phyloP scores from a whole-genome alignment of 2,888 invertebrate species.

The Neuroscelio doddi region DNA sequence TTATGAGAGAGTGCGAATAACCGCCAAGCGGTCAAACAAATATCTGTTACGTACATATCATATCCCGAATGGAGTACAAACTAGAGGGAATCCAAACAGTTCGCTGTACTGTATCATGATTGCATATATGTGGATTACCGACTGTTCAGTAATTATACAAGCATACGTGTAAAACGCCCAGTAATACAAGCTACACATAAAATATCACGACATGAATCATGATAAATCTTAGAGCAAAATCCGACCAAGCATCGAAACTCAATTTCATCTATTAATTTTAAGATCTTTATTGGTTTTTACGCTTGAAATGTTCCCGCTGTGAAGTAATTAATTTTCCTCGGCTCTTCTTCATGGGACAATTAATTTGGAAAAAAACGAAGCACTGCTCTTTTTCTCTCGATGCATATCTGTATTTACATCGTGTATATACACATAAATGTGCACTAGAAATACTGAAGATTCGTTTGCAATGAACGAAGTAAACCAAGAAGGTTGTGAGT shows the following conservation, averaged over 20 bases:
- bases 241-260: background rate
- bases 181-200: slow-evolving; percentile 26
- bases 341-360: background rate
- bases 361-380: background rate
- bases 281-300: slow-evolving; percentile 1
- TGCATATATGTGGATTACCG: slow-evolving; percentile 67
- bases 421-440: background rate
- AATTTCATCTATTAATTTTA: background rate
- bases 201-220: slow-evolving; percentile 26
- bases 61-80: slow-evolving; percentile 25
- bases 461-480: too few species aligned
- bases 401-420: background rate
- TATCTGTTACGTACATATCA: slow-evolving; percentile 51
- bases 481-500: too few species aligned
- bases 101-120: slow-evolving; percentile 66
- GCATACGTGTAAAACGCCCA: slow-evolving; percentile 59
- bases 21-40: slow-evolving; percentile 49
- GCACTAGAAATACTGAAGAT: too few species aligned
- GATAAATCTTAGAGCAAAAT: slow-evolving; percentile 8
- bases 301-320: background rate
- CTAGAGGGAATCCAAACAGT: slow-evolving; percentile 56
- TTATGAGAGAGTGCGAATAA: slow-evolving; percentile 35
- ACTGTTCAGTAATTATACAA: slow-evolving; percentile 66
- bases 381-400: background rate
- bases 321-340: background rate